Evolutionary conservation across 1,140 invertebrate species (phyloP).

Genomic region (Micrasema minimum): DNA sequence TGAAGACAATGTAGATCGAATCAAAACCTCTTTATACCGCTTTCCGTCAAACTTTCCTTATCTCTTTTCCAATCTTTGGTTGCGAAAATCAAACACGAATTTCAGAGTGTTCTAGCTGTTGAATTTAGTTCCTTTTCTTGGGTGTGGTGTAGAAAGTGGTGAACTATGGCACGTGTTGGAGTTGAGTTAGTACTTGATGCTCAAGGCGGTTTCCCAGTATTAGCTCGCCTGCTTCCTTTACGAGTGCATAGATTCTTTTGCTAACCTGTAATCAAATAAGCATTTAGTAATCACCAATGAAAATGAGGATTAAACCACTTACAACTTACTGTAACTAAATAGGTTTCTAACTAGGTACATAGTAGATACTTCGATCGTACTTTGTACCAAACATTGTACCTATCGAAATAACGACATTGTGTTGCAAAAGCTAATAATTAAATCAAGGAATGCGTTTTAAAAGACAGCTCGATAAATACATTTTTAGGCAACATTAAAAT

Average conservation of each 20-base stretch:
- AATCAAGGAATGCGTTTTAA: too few species aligned
- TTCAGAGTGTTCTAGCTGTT: conserved; percentile 1
- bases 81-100: conserved; percentile 21
- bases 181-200: conserved; percentile 79
- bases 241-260: conserved; percentile 77
- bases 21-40: conserved; percentile 29
- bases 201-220: conserved; percentile 82
- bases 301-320: too few species aligned
- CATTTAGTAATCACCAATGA: too few species aligned
- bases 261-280: conserved; percentile 70
- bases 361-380: too few species aligned
- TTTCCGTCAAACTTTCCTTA: conserved; percentile 1
- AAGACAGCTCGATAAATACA: too few species aligned
- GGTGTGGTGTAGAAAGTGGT: conserved; percentile 32
- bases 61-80: conserved; percentile 6
- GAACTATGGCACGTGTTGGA: conserved; percentile 84
- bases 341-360: too few species aligned
- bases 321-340: too few species aligned
- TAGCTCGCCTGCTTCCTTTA: conserved; percentile 80
- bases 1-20: not conserved
- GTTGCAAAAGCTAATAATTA: not conserved
- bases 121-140: conserved; percentile 16
- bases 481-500: too few species aligned
- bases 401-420: too few species aligned
- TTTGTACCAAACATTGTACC: too few species aligned